phyloP scores from a whole-genome alignment of 1,140 invertebrate genomes.

The Lucilia cuprina region DNA sequence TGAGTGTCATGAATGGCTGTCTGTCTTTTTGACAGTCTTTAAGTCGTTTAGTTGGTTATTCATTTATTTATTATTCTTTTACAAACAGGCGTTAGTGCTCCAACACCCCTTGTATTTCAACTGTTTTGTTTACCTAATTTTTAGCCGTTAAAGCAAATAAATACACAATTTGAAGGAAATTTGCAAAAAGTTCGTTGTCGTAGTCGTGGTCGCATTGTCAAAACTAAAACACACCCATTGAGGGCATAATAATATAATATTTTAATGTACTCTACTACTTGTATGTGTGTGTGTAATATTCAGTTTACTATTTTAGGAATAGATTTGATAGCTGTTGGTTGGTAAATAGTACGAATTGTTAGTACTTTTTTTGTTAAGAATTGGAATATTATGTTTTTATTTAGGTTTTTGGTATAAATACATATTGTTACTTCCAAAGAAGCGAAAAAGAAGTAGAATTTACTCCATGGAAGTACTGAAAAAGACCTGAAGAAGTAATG shows the following conservation, averaged over 20 bases:
- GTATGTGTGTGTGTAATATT: too few species aligned
- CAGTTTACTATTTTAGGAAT: too few species aligned
- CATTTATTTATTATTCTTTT: neutral
- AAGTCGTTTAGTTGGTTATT: neutral
- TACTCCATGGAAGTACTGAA: too few species aligned
- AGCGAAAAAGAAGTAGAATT: too few species aligned
- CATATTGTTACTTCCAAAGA: too few species aligned
- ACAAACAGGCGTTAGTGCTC: neutral
- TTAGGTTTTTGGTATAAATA: too few species aligned
- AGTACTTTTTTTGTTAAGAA: too few species aligned
- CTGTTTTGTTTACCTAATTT: conserved; percentile 8
- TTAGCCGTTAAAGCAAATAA: neutral
- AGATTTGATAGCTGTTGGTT: too few species aligned
- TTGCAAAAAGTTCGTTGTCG: neutral
- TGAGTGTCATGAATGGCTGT: neutral
- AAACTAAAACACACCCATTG: neutral
- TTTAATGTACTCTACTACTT: too few species aligned
- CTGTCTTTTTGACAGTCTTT: neutral
- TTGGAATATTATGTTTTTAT: too few species aligned
- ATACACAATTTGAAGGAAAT: neutral
- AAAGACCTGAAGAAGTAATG: too few species aligned
- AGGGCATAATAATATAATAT: neutral
- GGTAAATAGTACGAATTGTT: too few species aligned
- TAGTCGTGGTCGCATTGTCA: neutral
- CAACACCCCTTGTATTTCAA: neutral